Evolutionary conservation across 1,140 invertebrate genomes (phyloP), one percentile per base, ranked within the genome.

Genomic region (Drosophila miranda): DNA sequence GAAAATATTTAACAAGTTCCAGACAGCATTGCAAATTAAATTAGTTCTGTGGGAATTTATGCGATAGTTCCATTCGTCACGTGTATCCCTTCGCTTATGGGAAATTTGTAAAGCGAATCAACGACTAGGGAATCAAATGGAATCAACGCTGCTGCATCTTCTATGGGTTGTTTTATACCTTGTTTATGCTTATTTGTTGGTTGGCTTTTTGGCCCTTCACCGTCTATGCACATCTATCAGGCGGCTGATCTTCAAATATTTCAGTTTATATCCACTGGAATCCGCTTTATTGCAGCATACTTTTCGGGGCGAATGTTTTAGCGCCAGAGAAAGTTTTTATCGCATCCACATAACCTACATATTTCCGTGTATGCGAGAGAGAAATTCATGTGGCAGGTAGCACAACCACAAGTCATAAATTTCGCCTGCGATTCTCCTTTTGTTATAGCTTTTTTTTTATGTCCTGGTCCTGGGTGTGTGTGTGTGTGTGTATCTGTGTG

Each of bases 201-300:
- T 38, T 38, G 34, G 34, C 34, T 38, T 38, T 38, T 38, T 13
- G 34, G 34, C 30, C 1, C 57, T 13, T 3, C 21, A 26, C 26
- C 8, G 14, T 41, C 19, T 26, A 7, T 26, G 23, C 4, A 5
- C 5, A 5, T 26, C 4, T 44, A 62, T 62, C 30, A 14, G 9
- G 30, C 28, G 58, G 13, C 48, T 59, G 43, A 68, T 56, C 19
- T 41, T 9, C 44, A 42, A 68, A 59, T 64, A 68, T 67, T 30
- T 14, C 56, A 6, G 14, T 30, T 44, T 41, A 48, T 52, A 74
- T 64, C 21, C 75, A 49, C 11, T 45, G 30, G 34, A 38, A 49
- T 50, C 55, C 62, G 43, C 56, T 77, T 77, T 60, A 67, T 69
- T 78, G 68, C 78, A 74, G 78, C 78, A 68, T 71, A 57, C 74